These are phyloP conservation scores for Petaurus breviceps DNA, from an alignment of 2,113 vertebrate species.

Conservation along the genomic window DNA sequence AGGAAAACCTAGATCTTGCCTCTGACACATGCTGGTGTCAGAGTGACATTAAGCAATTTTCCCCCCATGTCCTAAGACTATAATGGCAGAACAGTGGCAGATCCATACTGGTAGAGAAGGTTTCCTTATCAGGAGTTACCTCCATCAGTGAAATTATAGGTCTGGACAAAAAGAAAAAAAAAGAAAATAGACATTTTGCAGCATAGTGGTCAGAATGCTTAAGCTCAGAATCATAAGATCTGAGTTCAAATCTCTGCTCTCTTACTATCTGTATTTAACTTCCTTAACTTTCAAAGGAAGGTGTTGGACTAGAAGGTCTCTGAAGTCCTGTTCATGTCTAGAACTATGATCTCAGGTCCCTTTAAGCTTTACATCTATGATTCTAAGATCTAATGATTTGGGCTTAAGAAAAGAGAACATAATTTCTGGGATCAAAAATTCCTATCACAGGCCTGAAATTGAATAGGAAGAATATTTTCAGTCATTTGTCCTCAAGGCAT, in stretches of 20 bases:
- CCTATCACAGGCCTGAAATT: neutral
- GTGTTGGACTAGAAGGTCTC: neutral
- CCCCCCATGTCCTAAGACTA: neutral
- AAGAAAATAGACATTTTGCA: neutral
- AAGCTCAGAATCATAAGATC: neutral
- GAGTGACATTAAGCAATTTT: neutral
- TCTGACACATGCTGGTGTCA: neutral
- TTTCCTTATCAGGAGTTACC: neutral
- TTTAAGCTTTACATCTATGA: neutral
- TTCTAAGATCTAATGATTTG: neutral
- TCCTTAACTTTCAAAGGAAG: neutral
- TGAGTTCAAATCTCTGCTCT: neutral
- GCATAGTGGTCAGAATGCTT: neutral
- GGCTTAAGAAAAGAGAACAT: neutral
- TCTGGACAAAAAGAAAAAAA: neutral
- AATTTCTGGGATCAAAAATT: neutral
- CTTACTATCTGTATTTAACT: neutral
- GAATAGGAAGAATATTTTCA: neutral
- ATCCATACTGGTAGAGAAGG: neutral
- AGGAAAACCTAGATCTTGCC: neutral
- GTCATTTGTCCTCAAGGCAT: neutral
- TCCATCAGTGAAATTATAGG: neutral
- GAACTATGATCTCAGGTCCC: neutral
- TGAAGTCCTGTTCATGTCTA: neutral
- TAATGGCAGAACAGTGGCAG: neutral